These are phyloP conservation scores for Brachyopa scutellaris DNA, from an alignment of 2,888 invertebrate genomes.

Conservation along the genomic window DNA sequence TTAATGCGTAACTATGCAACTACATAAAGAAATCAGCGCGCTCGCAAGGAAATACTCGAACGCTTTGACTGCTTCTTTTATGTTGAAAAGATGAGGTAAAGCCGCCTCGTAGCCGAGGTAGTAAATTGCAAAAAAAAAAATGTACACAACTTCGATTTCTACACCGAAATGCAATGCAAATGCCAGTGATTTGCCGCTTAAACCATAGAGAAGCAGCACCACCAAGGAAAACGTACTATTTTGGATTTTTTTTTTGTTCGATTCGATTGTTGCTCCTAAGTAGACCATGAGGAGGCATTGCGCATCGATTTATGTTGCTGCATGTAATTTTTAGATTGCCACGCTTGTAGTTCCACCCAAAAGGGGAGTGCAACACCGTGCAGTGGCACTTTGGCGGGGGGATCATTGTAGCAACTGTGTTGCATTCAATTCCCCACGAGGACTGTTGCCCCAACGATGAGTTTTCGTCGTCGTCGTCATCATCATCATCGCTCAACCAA, in stretches of 20 bases:
- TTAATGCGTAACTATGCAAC: constrained; percentile 67
- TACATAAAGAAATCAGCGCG: constrained; percentile 35
- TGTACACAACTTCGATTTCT: constrained; percentile 64
- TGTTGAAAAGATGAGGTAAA: constrained; percentile 68
- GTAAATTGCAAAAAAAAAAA: constrained; percentile 41
- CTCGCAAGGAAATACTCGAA: constrained; percentile 51
- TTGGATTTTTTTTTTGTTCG: constrained; percentile 55
- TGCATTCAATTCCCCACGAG: constrained; percentile 33
- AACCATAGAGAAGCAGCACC: constrained; percentile 6
- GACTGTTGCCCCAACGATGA: constrained; percentile 44
- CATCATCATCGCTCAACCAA: constrained; percentile 25
- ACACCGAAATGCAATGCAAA: constrained; percentile 46
- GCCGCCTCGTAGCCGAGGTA: constrained; percentile 41
- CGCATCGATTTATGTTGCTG: constrained; percentile 70
- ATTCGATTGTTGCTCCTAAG: constrained; percentile 60
- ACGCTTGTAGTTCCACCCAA: constrained; percentile 69
- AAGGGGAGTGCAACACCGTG: constrained; percentile 61
- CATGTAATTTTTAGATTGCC: constrained; percentile 70
- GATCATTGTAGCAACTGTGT: constrained; percentile 30
- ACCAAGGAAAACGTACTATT: constrained; percentile 26
- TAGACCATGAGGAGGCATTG: constrained; percentile 62
- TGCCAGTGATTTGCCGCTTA: constrained; percentile 46
- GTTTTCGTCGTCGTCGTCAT: not conserved
- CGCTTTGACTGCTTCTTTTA: constrained; percentile 17
- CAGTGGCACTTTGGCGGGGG: constrained; percentile 47